Percentiles rank a stretch among this genome's conserved stretches.
Evolutionary conservation across 2,888 invertebrate species (phyloP).

Genomic region (Mystacides longicornis): DNA sequence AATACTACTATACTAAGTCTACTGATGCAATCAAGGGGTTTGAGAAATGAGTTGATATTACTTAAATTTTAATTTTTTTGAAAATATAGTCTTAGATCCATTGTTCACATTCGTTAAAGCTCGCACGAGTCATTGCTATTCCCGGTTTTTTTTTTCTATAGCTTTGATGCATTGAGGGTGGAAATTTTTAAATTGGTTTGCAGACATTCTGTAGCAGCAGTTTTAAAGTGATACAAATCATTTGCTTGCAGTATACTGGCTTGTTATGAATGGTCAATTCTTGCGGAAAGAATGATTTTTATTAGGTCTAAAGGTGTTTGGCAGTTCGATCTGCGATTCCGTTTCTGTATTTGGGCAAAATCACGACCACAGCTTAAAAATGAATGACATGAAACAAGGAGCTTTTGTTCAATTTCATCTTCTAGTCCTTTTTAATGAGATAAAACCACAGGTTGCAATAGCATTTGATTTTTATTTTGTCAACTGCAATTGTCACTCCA

Average conservation of each 20-base stretch:
- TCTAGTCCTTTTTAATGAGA: conserved; percentile 8
- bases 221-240: neutral
- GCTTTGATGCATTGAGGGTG: neutral
- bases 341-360: conserved; percentile 25
- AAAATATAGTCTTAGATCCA: neutral
- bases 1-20: neutral
- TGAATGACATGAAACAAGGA: conserved; percentile 24
- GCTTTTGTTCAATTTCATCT: conserved; percentile 24
- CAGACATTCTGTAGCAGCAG: neutral
- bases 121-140: neutral
- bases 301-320: conserved; percentile 22
- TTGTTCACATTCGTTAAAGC: neutral
- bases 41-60: neutral
- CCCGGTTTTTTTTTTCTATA: neutral
- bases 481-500: conserved; percentile 26
- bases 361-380: conserved; percentile 25
- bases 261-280: neutral
- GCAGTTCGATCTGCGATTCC: conserved; percentile 15
- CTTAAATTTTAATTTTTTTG: neutral
- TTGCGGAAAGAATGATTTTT: conserved; percentile 15
- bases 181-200: neutral
- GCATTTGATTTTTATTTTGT: conserved; percentile 29
- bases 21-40: neutral
- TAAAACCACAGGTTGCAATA: conserved; percentile 9
- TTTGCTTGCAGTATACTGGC: neutral